Conservation (phyloP, 1,140 invertebrate genomes). For the Oryzaephilus surinamensis region DNA sequence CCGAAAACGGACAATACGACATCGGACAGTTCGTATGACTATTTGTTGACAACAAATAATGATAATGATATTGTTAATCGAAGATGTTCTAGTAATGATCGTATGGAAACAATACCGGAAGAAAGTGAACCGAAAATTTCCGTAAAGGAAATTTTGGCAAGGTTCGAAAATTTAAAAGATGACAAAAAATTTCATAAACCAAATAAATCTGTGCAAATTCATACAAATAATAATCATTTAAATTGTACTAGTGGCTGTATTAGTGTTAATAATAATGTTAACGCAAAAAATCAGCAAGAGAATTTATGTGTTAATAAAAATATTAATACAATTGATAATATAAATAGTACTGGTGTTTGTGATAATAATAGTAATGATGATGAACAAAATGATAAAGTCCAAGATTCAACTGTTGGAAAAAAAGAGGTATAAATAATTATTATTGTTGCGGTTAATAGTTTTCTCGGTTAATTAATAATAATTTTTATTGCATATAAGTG, state of each 20-base stretch:
- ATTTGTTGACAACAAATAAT: no score
- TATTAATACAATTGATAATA: conserved; percentile 5
- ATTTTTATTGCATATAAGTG: no score
- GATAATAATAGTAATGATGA: no score
- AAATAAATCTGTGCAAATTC: no score
- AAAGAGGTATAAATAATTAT: no score
- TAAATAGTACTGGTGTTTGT: no score
- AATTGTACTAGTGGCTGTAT: background rate
- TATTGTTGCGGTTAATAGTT: no score
- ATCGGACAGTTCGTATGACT: conserved; percentile 29
- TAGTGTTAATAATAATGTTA: conserved; percentile 2
- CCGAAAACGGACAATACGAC: conserved; percentile 26
- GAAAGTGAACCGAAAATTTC: conserved; percentile 67
- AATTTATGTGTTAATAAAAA: background rate
- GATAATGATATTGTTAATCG: conserved; percentile 15
- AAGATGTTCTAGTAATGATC: conserved; percentile 18
- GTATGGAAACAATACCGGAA: conserved; percentile 72
- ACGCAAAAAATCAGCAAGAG: background rate
- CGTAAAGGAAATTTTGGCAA: conserved; percentile 65
- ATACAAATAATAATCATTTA: conserved; percentile 1
- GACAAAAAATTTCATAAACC: no score
- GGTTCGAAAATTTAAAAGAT: conserved; percentile 62
- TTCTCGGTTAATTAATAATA: no score
- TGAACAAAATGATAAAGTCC: no score
- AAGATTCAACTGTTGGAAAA: no score